Evolutionary conservation across 1,140 invertebrate species (phyloP).

Genomic region (Luehdorfia chinensis): DNA sequence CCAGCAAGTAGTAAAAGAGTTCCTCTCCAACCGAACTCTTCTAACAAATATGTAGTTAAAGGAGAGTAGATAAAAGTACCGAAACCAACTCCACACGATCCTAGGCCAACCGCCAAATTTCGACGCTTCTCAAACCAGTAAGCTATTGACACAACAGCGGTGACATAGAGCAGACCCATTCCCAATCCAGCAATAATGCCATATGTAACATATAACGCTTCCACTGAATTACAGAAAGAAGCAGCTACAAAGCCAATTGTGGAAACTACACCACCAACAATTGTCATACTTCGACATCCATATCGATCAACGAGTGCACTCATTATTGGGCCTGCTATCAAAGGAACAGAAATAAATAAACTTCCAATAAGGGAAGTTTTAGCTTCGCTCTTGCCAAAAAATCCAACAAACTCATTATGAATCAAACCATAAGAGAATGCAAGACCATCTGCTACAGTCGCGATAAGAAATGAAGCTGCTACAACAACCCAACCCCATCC

Average conservation of each 20-base stretch:
- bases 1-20: conserved; percentile 89
- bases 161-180: conserved; percentile 91
- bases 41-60: conserved; percentile 84
- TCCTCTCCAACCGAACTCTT: conserved; percentile 91
- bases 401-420: conserved; percentile 88
- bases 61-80: conserved; percentile 92
- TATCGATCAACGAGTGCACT: conserved; percentile 92
- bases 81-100: conserved; percentile 92
- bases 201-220: conserved; percentile 89
- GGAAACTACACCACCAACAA: conserved; percentile 86
- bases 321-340: conserved; percentile 91
- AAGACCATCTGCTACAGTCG: conserved; percentile 94
- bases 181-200: conserved; percentile 91
- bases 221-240: conserved; percentile 83
- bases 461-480: conserved; percentile 88
- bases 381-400: conserved; percentile 88
- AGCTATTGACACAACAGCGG: conserved; percentile 94
- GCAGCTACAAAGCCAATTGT: conserved; percentile 88
- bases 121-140: conserved; percentile 97
- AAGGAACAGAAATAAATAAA: conserved; percentile 91
- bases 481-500: conserved; percentile 95
- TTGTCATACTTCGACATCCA: conserved; percentile 91
- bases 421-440: conserved; percentile 95
- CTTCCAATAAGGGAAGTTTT: conserved; percentile 93
- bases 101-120: conserved; percentile 94